Evolutionary conservation across 2,888 invertebrate genomes (phyloP), one percentile per base, ranked within the genome.

Genomic region (Sminthurides aquaticus): DNA sequence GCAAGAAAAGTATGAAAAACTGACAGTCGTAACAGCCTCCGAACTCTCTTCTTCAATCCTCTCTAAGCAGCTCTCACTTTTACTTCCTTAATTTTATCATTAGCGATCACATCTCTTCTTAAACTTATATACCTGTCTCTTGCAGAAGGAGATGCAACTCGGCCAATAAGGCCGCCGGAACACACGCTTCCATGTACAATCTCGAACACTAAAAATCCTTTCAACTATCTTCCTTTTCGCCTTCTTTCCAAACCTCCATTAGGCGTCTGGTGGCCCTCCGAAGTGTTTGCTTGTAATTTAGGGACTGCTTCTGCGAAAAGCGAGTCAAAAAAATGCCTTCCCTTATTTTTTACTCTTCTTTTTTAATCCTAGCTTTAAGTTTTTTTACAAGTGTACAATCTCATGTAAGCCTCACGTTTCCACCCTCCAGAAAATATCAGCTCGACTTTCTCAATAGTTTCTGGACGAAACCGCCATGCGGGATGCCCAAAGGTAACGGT

Each of bases 401-500:
- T 58, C 95, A 96, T 79, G 91, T 96, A 49, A 87, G 91, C 11
- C 82, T 96, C 62, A 93, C 91, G 15, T 95, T 86, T 79, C 95
- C 95, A 63, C 91, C 90, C 1, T 93, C 94, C 0, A 84, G 95
- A 76, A 86, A 86, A 77, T 91, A 87, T 77, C 91, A 90, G 76
- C 82, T 95, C 79, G 96, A 96, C 80, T 96, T 94, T 81, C 82
- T 95, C 81, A 95, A 95, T 78, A 93, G 88, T 78, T 85, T 89
- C 56, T 85, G 93, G 76, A 94, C 94, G 29, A 88, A 88, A 76
- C 87, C 87, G 68, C 95, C 95, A 67, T 96, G 96, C 79, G 96
- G 96, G 71, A 93, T 95, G 90, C 92, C 94, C 26, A 90, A 88
- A 87, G 92, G 91, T 92, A 80, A 84, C n/a, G n/a, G 83, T 29